Conservation (phyloP, 2,797 vertebrate species). For the Labeo calbasu region DNA sequence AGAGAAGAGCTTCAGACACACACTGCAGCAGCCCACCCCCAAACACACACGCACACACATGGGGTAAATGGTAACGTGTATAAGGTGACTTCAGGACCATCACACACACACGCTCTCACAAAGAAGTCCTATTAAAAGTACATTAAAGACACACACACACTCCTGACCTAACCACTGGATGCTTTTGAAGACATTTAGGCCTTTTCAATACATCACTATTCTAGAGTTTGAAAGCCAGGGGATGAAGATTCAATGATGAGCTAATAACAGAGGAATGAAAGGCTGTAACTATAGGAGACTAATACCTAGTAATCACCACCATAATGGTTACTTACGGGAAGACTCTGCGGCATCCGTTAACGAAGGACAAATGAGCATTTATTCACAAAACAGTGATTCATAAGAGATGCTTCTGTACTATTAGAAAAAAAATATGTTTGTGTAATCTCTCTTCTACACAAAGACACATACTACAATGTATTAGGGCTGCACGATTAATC, state of each 20-base stretch:
- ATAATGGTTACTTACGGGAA: slow-evolving; percentile 62
- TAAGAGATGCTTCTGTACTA: slow-evolving; percentile 6
- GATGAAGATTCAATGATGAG: neutral
- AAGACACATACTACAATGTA: neutral
- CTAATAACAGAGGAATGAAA: slow-evolving; percentile 40
- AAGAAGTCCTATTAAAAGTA: neutral
- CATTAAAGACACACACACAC: neutral
- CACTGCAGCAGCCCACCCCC: slow-evolving; percentile 43
- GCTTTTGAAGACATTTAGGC: slow-evolving; percentile 34
- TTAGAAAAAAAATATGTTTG: neutral
- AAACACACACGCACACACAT: slow-evolving; percentile 8
- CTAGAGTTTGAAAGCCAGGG: neutral
- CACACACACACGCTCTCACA: slow-evolving; percentile 12
- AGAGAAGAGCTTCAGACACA: slow-evolving; percentile 64
- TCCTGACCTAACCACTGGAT: slow-evolving; percentile 12
- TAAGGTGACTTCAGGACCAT: slow-evolving; percentile 40
- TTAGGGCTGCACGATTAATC: no score
- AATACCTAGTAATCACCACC: neutral
- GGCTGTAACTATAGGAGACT: slow-evolving; percentile 33
- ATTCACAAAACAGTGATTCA: slow-evolving; percentile 27
- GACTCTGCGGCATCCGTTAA: slow-evolving; percentile 57
- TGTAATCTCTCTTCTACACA: neutral
- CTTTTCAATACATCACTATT: slow-evolving; percentile 10
- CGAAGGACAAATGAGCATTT: slow-evolving; percentile 41
- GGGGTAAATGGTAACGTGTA: slow-evolving; percentile 26